Base-by-base conservation (phyloP, 2,797 vertebrate species). In the Pipistrellus pipistrellus region DNA sequence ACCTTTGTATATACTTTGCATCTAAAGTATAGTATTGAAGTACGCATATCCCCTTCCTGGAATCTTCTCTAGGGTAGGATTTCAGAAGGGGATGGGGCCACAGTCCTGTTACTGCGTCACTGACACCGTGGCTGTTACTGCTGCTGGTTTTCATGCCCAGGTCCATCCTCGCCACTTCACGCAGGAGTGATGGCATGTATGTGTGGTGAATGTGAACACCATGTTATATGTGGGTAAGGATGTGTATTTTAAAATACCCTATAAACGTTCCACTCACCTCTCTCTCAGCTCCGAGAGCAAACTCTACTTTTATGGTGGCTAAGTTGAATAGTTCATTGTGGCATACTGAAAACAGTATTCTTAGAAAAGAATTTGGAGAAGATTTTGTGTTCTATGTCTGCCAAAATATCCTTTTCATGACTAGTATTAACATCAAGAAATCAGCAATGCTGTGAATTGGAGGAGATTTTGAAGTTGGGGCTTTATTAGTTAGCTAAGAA, bases 221-320 rank as follows among this genome's bases (percentile, higher is more conserved):
- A 38, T 87, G 77, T 78, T 72, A 55, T 30, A 14, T 4, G 10
- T 57, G 81, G 21, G 9, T 78, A 30, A 44, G 7, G 48, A 9
- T 46, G n/a, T 81, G 48, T 41, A 35, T 78, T 85, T 94, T 78
- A 21, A 85, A 94, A n/a, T 73, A 78, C 4, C 76, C 32, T 83
- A 0, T 27, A 18, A 68, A 44, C 6, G n/a, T 86, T 53, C 78
- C 53, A 62, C 75, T 41, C 2, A 0, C 12, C n/a, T 55, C 41
- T 44, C 32, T 57, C 62, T 86, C 21, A 59, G 35, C 27, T 88
- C 14, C 48, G 53, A 73, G 23, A 77, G 14, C n/a, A 93, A n/a
- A 94, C 27, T 88, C 53, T 91, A 10, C 27, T 89, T 62, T 59
- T 83, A 53, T 73, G 69, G 18, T 30, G 75, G 10, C 18, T 85